Evolutionary conservation across 2,113 vertebrate species (phyloP), one percentile per base, ranked within the genome.

Genomic region (Garra rufa): DNA sequence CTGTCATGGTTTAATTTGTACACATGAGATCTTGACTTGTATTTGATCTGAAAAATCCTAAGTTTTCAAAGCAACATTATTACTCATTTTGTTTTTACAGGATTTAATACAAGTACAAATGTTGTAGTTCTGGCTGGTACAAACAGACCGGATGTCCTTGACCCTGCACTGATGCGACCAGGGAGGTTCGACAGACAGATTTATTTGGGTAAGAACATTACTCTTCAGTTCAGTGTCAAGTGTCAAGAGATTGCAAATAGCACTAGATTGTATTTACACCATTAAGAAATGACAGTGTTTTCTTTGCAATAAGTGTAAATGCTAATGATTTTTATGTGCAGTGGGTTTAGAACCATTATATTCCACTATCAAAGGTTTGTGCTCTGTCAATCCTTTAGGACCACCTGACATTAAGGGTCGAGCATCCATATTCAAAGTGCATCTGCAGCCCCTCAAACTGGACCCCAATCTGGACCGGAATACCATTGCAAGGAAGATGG

Each of bases 121-220:
- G 91, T 96, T 5, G 90, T 96, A 0, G 92, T 96, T 55, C 89
- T 96, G 57, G 95, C 95, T 0, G 94, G 94, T 21, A 96, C 95
- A 71, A 95, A 95, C 87, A 89, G 94, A 57, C 91, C 91, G 0
- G 95, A 95, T 44, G 79, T 95, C 74, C 91, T 97, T 55, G 95
- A 96, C 78, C 95, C 93, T 1, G 95, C 95, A 14, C 83, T 95
- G 82, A 91, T 91, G 91, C 90, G 94, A 76, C 95, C 95, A 0
- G 95, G 95, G 2, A 91, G 94, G 57, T 96, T 96, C 83, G 95
- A 96, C 89, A 84, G 93, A 34, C 96, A 96, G 81, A 94, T 97
- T 75, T 93, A 93, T 73, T 85, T 96, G 9, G 95, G 94, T 96
- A 90, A 89, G 80, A 41, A 4, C 34, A 41, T 8, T 34, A 9